A percentile compares a stretch with the other conserved stretches of the same genome.
Conservation (phyloP, 2,888 invertebrate species). For the Meiosimyza platycephala region DNA sequence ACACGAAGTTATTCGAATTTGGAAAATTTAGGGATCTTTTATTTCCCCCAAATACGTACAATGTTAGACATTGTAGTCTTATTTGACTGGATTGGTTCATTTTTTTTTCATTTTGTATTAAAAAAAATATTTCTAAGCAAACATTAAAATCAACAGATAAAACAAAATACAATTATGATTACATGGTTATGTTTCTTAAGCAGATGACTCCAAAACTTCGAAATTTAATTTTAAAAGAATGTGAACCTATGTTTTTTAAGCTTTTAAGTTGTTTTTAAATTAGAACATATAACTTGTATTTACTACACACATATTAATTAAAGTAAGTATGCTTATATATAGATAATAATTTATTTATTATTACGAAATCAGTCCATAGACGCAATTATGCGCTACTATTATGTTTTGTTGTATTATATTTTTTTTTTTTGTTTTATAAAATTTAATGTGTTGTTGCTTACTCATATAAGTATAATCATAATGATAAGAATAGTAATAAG, state of each 20-base stretch:
- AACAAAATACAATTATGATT: not conserved
- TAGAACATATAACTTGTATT: not conserved
- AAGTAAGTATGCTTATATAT: not conserved
- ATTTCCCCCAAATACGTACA: too few species aligned
- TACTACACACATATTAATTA: constrained; percentile 12
- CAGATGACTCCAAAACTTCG: not conserved
- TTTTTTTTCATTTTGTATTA: not conserved
- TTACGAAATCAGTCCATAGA: constrained; percentile 49
- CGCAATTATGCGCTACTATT: constrained; percentile 37
- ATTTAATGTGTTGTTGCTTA: constrained; percentile 26
- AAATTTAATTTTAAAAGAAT: not conserved
- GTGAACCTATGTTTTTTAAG: too few species aligned
- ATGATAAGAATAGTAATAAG: too few species aligned
- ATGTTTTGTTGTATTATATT: too few species aligned
- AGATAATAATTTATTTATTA: constrained; percentile 23
- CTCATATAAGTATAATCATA: constrained; percentile 25
- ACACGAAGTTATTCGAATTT: too few species aligned
- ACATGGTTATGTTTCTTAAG: not conserved
- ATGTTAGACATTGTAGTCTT: too few species aligned
- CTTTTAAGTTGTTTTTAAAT: not conserved
- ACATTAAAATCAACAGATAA: not conserved
- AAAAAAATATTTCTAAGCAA: not conserved
- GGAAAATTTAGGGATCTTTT: too few species aligned
- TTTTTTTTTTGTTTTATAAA: not conserved
- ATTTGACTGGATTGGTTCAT: not conserved